Evolutionary conservation across 2,888 invertebrate species (phyloP), one percentile per base, ranked within the genome.

Genomic region (Cheiracanthium punctorium): DNA sequence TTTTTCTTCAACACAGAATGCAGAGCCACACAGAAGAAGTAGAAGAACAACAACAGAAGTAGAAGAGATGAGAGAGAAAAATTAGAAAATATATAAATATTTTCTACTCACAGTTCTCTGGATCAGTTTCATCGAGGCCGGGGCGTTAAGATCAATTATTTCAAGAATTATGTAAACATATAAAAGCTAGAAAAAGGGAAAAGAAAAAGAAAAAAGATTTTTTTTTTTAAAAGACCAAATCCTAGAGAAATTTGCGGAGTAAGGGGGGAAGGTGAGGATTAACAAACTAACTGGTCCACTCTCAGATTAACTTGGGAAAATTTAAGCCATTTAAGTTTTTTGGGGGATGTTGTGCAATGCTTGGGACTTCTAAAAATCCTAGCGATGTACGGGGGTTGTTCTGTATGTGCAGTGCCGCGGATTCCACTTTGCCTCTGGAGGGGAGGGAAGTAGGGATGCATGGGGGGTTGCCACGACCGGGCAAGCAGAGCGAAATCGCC

Each of bases 81-180:
- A 69, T 30, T 17, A 14, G 24, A 69, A 69, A 28, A 20, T 71
- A 74, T 52, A 1, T 37, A 14, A 48, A 24, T 48, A 33, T 28
- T 37, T 33, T 20, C 58, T 85, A 86, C 86, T 86, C 65, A 86
- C 86, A 75, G 86, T 86, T 86, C 86, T 86, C 37, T 81, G 86
- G 72, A 86, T 86, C 58, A 86, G 86, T 86, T 86, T 86, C 86
- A 86, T 86, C 70, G 86, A 85, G 77, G 20, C 79, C 33, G 79
- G 58, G 74, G 69, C 84, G n/a, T 70, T 28, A 33, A 28, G 41
- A 72, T 67, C 71, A 43, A 69, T 72, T 73, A 79, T 58, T 79
- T 79, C 79, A 73, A 85, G 52, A 85, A 69, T 24, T 58, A 24
- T 24, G 24, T 24, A 58, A 58, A 58, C 24, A 58, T 24, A 24